Base-by-base conservation (phyloP, 2,888 invertebrate species). In the Cyrtodaria siliqua region DNA sequence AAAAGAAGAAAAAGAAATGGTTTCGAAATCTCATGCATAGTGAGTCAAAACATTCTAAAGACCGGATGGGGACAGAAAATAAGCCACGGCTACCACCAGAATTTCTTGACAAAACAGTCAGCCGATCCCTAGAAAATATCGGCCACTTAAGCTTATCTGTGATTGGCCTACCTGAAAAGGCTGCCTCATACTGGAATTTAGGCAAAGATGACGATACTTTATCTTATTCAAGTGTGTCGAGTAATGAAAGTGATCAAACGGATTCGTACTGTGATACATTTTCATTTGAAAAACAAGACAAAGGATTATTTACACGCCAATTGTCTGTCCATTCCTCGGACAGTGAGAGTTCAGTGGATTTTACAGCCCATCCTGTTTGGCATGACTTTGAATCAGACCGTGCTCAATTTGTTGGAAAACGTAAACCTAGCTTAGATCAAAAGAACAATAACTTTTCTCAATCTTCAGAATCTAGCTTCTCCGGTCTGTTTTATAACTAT, bases 1-100 rank as follows among this genome's bases (percentile, higher is more conserved):
- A n/a, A n/a, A n/a, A 78, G n/a, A 85, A 82, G 63, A 74, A 81
- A 24, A 69, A 69, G 33, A 66, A 73, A 26, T 82, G 82, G 82
- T 82, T 70, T 42, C 55, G 59, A 18, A 74, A 62, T 27, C 26
- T 82, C 12, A 47, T 78, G 33, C 71, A 60, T 38, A 56, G 68
- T 23, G 64, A 67, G 24, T 26, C 56, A 38, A 55, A 75, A 66
- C 26, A 38, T 24, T 2, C 26, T n/a, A 29, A 52, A 23, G 42
- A 47, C 8, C 33, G 27, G 14, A 49, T 33, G 33, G 9, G 6
- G 23, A 27, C 20, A 20, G 56, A 33, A 12, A 38, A 68, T 24
- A 8, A 14, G 12, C 56, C n/a, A n/a, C n/a, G 59, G 38, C 26
- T n/a, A 20, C 20, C 23, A n/a, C 8, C 23, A 8, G 55, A 50